phyloP scores from a whole-genome alignment of 2,797 vertebrate genomes.

The Cossypha polioptera region DNA sequence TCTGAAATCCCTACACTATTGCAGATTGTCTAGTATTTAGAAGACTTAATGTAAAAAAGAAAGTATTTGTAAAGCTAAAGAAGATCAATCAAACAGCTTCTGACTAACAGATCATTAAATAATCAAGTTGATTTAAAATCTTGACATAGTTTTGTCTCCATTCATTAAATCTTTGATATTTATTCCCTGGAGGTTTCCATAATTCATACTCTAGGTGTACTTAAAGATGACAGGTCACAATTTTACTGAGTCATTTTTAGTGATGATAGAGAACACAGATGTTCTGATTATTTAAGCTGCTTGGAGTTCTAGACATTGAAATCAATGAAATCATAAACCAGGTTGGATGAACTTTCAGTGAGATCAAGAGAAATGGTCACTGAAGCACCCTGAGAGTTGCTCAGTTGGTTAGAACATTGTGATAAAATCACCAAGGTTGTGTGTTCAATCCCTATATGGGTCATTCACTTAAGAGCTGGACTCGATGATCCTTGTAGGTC shows the following conservation, averaged over 20 bases:
- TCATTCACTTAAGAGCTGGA: too few relatives aligned
- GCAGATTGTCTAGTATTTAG: not conserved
- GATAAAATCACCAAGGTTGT: too few relatives aligned
- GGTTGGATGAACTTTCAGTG: not conserved
- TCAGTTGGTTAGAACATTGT: too few relatives aligned
- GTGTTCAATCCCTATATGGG: too few relatives aligned
- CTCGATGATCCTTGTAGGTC: too few relatives aligned
- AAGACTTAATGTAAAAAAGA: not conserved
- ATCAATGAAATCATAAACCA: not conserved
- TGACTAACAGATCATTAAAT: not conserved
- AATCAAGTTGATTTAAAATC: constrained; percentile 2
- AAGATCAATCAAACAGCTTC: not conserved
- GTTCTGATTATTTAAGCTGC: not conserved
- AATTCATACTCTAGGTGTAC: not conserved
- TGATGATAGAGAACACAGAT: not conserved
- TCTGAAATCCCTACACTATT: not conserved
- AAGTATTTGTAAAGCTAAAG: not conserved
- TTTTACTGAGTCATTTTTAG: not conserved
- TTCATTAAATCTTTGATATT: not conserved
- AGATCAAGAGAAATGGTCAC: not conserved
- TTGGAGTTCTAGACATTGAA: not conserved
- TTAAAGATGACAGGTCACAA: not conserved
- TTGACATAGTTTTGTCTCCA: not conserved
- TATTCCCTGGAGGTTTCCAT: not conserved
- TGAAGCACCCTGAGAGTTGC: not conserved